Evolutionary conservation across 1,140 invertebrate genomes (phyloP).

Genomic region (Drosophila ohnishii): DNA sequence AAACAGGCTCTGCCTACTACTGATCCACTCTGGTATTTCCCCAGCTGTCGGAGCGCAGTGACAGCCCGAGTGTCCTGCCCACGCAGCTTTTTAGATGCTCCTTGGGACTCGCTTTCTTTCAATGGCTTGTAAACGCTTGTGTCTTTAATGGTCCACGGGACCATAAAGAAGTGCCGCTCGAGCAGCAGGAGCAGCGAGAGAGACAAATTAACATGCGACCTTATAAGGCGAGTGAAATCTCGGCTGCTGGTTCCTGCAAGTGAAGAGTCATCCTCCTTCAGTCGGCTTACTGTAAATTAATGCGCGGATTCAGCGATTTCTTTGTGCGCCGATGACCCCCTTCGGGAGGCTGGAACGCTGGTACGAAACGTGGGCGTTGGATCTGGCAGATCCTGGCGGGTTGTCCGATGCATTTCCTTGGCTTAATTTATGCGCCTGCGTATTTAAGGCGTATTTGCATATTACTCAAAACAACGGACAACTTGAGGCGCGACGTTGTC

Average conservation of each 20-base stretch:
- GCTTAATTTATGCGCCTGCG: slow-evolving; percentile 70
- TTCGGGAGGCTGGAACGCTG: slow-evolving; percentile 33
- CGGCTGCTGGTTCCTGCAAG: slow-evolving; percentile 40
- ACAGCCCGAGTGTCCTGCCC: slow-evolving; percentile 46
- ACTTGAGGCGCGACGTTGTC: slow-evolving; percentile 65
- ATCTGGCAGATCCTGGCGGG: slow-evolving; percentile 48
- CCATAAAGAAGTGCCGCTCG: slow-evolving; percentile 40
- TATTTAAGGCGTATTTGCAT: slow-evolving; percentile 77
- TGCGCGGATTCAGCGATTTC: slow-evolving; percentile 56
- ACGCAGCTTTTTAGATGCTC: slow-evolving; percentile 47
- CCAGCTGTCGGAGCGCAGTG: slow-evolving; percentile 6
- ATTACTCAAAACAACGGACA: slow-evolving; percentile 74
- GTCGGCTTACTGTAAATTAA: slow-evolving; percentile 75
- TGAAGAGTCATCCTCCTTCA: slow-evolving; percentile 58
- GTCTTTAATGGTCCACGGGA: slow-evolving; percentile 44
- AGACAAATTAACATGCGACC: slow-evolving; percentile 63
- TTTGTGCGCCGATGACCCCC: slow-evolving; percentile 67
- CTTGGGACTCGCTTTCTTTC: slow-evolving; percentile 58
- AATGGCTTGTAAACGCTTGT: slow-evolving; percentile 66
- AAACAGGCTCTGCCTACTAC: slow-evolving; percentile 34
- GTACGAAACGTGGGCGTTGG: slow-evolving; percentile 35
- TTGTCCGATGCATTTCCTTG: slow-evolving; percentile 64
- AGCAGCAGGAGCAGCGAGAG: slow-evolving; percentile 42
- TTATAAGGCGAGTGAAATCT: slow-evolving; percentile 72
- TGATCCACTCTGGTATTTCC: slow-evolving; percentile 30